These are phyloP conservation scores for Noctilio leporinus DNA, from an alignment of 2,113 vertebrate species.

Conservation along the genomic window DNA sequence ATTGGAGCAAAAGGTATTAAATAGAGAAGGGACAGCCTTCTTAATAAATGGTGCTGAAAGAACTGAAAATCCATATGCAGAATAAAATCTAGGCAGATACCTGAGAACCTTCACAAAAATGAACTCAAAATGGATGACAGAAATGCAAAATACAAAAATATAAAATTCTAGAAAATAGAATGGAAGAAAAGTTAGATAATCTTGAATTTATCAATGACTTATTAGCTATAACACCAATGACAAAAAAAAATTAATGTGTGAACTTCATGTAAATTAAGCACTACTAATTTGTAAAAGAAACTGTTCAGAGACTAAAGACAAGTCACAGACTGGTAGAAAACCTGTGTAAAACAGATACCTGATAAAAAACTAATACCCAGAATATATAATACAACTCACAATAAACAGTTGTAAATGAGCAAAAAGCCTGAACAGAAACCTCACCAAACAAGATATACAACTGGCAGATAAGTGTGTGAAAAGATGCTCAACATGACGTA, in stretches of 20 bases:
- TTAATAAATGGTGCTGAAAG: not conserved
- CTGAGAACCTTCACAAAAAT: not conserved
- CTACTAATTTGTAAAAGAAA: not conserved
- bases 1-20: not conserved
- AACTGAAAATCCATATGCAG: not conserved
- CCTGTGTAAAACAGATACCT: not conserved
- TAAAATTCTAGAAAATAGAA: not conserved
- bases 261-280: constrained; percentile 1
- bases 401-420: not conserved
- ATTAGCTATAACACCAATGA: not conserved
- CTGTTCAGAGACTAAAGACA: not conserved
- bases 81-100: not conserved
- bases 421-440: not conserved
- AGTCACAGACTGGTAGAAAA: not conserved
- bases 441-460: not conserved
- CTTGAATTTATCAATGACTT: not conserved
- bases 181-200: not conserved
- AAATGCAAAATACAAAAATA: not conserved
- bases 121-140: not conserved
- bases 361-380: not conserved
- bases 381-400: not conserved
- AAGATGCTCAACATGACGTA: not conserved
- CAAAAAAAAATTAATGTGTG: not conserved
- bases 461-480: not conserved
- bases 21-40: not conserved